A percentile compares a stretch with the other conserved stretches of the same genome.
These are phyloP conservation scores for Sebastiscus tertius DNA, from an alignment of 2,797 vertebrate genomes.

Conservation along the genomic window DNA sequence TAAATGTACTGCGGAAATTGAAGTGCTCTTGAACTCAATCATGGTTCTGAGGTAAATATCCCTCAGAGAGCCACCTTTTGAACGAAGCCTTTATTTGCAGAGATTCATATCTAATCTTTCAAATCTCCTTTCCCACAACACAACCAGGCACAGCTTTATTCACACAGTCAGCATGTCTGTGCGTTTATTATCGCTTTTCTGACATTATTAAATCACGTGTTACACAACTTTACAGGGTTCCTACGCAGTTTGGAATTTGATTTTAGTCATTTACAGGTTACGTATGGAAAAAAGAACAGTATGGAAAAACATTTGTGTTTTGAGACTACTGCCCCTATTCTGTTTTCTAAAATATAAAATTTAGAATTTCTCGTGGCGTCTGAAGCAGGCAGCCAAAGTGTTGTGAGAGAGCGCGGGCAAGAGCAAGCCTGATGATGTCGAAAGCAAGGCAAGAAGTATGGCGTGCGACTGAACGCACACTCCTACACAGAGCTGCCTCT, in stretches of 20 bases:
- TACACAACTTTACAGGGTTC: not conserved
- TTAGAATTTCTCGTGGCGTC: not conserved
- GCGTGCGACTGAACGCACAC: not conserved
- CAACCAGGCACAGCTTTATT: not conserved
- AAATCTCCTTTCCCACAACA: conserved; percentile 24
- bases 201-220: not conserved
- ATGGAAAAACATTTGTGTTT: not conserved
- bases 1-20: conserved; percentile 35
- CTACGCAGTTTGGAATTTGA: not conserved
- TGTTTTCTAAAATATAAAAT: not conserved
- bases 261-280: not conserved
- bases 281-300: not conserved
- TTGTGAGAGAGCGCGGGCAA: too few relatives aligned
- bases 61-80: conserved; percentile 24
- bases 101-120: conserved; percentile 29
- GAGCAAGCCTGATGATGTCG: too few relatives aligned
- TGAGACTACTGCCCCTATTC: not conserved
- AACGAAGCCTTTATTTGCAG: conserved; percentile 32
- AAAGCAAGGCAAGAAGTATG: not conserved
- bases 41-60: conserved; percentile 33
- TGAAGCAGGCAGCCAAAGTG: too few relatives aligned
- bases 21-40: conserved; percentile 40
- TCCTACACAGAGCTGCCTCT: not conserved
- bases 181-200: not conserved
- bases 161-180: not conserved